Evolutionary conservation across 1,140 invertebrate genomes (phyloP), one percentile per base, ranked within the genome.

Genomic region (Colletes latitarsis): DNA sequence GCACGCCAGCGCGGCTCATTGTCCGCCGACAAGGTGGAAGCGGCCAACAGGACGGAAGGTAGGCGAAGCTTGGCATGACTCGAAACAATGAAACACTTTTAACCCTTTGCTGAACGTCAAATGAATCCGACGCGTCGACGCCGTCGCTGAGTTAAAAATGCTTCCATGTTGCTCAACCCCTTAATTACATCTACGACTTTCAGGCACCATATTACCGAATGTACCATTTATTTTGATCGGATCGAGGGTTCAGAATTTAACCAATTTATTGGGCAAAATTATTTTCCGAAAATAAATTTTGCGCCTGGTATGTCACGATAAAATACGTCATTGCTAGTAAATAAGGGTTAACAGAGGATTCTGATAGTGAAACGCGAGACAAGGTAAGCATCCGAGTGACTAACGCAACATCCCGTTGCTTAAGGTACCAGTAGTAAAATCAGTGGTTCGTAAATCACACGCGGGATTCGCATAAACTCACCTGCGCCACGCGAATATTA

Each of bases 21-120:
- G 77, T 80, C 63, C 62, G 17, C 21, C 49, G 64, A 74, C 77
- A 75, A 63, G 12, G 67, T n/a, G 58, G 57, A 71, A 43, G 15
- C 19, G 21, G 5, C 17, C 49, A 15, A 21, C 14, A 3, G 39
- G 1, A 49, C 10, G 9, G 30, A 57, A 75, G 39, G 43, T 66
- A 41, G 49, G 41, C 17, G n/a, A 41, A 49, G 52, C 15, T 43
- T 10, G 10, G 19, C 62, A 14, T 58, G 41, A n/a, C 41, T 46
- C 62, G 62, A 52, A 43, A 80, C 77, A 80, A 80, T 80, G 77
- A 80, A 64, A 19, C 43, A 17, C 53, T 80, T 67, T 75, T 52
- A 64, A 14, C 53, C 52, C 53, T 57, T 74, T 58, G 49, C 30
- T 30, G 30, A 30, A 30, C 30, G 30, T 30, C 30, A 30, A 30